These are phyloP conservation scores for Halocynthia aurantium DNA, from an alignment of 23 tunicate species.

Conservation along the genomic window DNA sequence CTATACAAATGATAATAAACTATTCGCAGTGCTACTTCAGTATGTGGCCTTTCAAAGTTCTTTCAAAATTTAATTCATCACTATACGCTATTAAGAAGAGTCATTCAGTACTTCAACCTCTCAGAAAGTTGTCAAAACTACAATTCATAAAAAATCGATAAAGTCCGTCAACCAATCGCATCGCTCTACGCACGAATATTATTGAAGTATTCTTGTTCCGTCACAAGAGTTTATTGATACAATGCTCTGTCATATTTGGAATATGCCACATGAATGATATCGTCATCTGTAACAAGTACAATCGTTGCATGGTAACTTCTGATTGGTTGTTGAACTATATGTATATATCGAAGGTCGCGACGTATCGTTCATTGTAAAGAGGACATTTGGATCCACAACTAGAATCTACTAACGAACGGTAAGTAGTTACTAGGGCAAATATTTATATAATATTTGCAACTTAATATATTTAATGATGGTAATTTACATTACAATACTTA, in stretches of 20 bases:
- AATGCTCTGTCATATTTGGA: constrained; percentile 17
- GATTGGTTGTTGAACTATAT: constrained; percentile 21
- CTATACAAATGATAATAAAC: no score
- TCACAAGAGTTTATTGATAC: constrained; percentile 21
- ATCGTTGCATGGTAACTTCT: constrained; percentile 32
- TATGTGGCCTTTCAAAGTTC: no score
- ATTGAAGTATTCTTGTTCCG: constrained; percentile 11
- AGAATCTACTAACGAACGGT: background rate
- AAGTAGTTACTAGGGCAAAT: background rate
- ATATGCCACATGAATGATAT: constrained; percentile 28
- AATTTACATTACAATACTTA: no score
- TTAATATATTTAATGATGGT: no score
- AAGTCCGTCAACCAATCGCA: background rate
- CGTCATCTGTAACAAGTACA: constrained; percentile 1
- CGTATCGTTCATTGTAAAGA: background rate
- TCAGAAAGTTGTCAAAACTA: no score
- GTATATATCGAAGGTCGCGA: background rate
- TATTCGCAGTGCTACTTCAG: no score
- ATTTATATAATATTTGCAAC: background rate
- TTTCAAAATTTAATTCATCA: no score
- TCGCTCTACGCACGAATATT: constrained; percentile 13
- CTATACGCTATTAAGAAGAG: no score
- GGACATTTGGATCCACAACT: no score
- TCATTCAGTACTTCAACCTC: no score
- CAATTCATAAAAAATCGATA: constrained; percentile 7